phyloP scores from a whole-genome alignment of 2,888 invertebrate genomes.

The Hyalella azteca region DNA sequence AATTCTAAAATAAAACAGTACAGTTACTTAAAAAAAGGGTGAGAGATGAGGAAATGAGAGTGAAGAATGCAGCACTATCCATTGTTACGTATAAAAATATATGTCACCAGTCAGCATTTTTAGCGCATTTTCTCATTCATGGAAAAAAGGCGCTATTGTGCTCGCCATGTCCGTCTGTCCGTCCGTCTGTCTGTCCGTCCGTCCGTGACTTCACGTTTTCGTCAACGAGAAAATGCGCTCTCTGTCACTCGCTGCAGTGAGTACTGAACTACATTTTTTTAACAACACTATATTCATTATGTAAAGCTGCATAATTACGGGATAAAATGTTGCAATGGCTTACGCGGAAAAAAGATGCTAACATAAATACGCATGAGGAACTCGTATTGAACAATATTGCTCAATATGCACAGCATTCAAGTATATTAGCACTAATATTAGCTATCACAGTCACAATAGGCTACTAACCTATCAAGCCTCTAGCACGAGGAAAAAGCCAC shows the following conservation, averaged over 20 bases:
- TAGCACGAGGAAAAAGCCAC: background rate
- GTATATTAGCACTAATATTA: conserved; percentile 26
- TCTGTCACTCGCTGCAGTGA: too few relatives aligned
- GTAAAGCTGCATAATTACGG: background rate
- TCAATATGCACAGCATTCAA: conserved; percentile 3
- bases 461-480: conserved; percentile 18
- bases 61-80: background rate
- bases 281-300: background rate
- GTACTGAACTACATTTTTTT: too few relatives aligned
- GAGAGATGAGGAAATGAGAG: background rate
- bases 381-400: background rate
- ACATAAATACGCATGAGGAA: conserved; percentile 16
- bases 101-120: too few relatives aligned
- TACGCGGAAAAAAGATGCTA: background rate
- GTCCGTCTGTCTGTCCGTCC: too few relatives aligned
- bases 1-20: background rate
- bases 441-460: conserved; percentile 31
- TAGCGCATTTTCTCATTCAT: too few relatives aligned
- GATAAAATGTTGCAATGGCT: too few relatives aligned
- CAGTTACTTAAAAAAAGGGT: too few relatives aligned
- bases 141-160: too few relatives aligned
- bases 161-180: too few relatives aligned
- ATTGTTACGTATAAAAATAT: conserved; percentile 18
- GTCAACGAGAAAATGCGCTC: too few relatives aligned
- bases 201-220: too few relatives aligned